phyloP scores from a whole-genome alignment of 2,888 invertebrate species.

The Amblyjoppa fuscipennis region DNA sequence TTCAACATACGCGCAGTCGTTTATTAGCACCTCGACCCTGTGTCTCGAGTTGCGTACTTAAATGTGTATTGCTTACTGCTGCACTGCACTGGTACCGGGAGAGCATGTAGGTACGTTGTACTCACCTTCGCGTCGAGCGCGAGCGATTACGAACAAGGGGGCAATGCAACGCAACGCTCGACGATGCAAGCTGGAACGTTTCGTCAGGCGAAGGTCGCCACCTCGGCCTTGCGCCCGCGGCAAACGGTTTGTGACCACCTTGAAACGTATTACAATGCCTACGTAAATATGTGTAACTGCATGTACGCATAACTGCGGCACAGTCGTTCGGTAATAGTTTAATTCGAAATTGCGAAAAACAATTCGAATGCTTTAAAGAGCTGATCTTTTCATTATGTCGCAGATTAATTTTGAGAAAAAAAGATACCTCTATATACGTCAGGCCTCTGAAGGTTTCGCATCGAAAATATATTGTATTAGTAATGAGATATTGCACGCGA shows the following conservation, averaged over 20 bases:
- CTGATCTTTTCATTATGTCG: neutral
- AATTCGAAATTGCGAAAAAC: neutral
- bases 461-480: neutral
- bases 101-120: constrained; percentile 47
- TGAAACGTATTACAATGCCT: constrained; percentile 31
- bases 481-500: constrained; percentile 10
- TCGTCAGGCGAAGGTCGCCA: constrained; percentile 75
- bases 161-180: constrained; percentile 55
- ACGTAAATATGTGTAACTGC: neutral
- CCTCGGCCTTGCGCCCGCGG: constrained; percentile 72
- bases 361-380: neutral
- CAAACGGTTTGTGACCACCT: constrained; percentile 47
- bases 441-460: neutral
- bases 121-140: constrained; percentile 60
- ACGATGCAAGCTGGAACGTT: constrained; percentile 63
- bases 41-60: constrained; percentile 45
- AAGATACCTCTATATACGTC: neutral
- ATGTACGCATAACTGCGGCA: constrained; percentile 3
- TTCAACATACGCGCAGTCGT: constrained; percentile 26
- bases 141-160: constrained; percentile 57
- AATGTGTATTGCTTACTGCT: constrained; percentile 18
- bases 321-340: constrained; percentile 26
- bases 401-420: neutral
- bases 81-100: neutral
- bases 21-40: constrained; percentile 53